phyloP scores from a whole-genome alignment of 2,888 invertebrate species.

The Drosophila leonis region DNA sequence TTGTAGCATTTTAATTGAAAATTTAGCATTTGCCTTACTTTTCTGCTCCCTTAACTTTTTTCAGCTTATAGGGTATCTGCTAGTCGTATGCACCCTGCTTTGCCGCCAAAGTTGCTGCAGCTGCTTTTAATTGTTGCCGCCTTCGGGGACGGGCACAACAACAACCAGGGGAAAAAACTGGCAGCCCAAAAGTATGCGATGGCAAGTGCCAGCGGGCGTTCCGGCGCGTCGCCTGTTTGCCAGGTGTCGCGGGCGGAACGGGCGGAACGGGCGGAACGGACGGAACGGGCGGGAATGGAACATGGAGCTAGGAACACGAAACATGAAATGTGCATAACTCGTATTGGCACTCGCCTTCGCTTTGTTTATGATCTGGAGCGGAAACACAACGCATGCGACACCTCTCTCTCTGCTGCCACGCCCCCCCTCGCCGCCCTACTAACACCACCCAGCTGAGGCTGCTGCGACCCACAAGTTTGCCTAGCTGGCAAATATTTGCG shows the following conservation, averaged over 20 bases:
- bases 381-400: slow-evolving; percentile 58
- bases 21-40: neutral
- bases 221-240: neutral
- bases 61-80: neutral
- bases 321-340: slow-evolving; percentile 38
- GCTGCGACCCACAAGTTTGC: slow-evolving; percentile 59
- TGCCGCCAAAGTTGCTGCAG: neutral
- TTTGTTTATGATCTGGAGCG: slow-evolving; percentile 78
- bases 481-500: slow-evolving; percentile 70
- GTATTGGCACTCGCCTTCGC: slow-evolving; percentile 38
- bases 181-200: slow-evolving; percentile 61
- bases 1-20: neutral
- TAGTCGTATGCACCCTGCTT: neutral
- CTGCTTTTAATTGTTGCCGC: slow-evolving; percentile 57
- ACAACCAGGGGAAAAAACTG: slow-evolving; percentile 1
- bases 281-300: slow-evolving; percentile 8
- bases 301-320: neutral
- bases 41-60: neutral
- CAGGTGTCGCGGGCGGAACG: neutral
- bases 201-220: slow-evolving; percentile 35
- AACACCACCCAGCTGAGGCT: slow-evolving; percentile 27
- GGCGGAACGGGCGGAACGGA: slow-evolving; percentile 6
- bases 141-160: slow-evolving; percentile 1
- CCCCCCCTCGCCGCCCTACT: neutral
- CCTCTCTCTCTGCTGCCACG: slow-evolving; percentile 15